phyloP scores from a whole-genome alignment of 2,888 invertebrate genomes.

The Rotaria macrura region DNA sequence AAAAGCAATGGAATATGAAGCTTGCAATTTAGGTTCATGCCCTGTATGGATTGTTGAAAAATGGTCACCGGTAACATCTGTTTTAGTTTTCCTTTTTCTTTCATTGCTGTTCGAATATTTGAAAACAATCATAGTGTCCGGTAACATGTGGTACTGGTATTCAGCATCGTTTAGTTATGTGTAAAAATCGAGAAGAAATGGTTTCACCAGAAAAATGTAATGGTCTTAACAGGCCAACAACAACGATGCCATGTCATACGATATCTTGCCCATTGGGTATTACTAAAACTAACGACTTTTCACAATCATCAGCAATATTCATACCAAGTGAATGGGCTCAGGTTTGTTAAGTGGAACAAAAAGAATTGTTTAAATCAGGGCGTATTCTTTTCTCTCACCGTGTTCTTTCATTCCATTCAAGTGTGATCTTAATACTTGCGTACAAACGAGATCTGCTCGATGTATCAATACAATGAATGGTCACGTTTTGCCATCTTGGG shows the following conservation, averaged over 20 bases:
- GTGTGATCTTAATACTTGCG: not conserved
- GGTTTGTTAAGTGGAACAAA: not conserved
- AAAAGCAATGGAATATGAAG: not conserved
- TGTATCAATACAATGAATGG: not conserved
- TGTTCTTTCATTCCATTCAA: not conserved
- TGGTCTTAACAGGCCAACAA: slow-evolving; percentile 10
- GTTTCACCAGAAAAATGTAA: slow-evolving; percentile 17
- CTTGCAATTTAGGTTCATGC: not conserved
- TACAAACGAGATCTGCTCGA: not conserved
- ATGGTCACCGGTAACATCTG: not conserved
- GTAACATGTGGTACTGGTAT: not conserved
- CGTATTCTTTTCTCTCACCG: too few species aligned
- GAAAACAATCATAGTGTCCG: not conserved
- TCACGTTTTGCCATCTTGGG: not conserved
- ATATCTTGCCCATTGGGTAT: not conserved
- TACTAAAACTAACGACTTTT: not conserved
- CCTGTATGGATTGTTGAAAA: not conserved
- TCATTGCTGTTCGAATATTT: not conserved
- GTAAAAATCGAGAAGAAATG: not conserved
- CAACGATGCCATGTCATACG: not conserved
- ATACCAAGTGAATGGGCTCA: not conserved
- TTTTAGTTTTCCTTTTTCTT: too few species aligned
- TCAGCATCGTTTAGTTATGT: not conserved
- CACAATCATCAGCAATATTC: not conserved
- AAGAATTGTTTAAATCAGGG: too few species aligned